Percentiles rank a stretch among this genome's conserved stretches.
Conservation (phyloP, 1,140 invertebrate species). For the Drosophila murphyi region DNA sequence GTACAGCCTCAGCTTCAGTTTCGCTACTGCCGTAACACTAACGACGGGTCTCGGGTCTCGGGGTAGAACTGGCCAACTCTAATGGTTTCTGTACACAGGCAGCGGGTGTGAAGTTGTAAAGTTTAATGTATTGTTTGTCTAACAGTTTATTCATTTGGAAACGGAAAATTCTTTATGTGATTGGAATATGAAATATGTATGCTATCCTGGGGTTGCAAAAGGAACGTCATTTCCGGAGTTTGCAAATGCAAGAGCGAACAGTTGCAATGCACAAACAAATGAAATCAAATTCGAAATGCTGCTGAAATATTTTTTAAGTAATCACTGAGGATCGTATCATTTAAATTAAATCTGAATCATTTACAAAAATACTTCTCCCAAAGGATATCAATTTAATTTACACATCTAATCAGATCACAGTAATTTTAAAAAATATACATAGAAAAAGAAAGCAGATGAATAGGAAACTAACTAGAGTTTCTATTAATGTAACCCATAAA, state of each 20-base stretch:
- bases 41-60: conserved; percentile 10
- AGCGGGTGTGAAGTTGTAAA: conserved; percentile 82
- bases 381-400: not conserved
- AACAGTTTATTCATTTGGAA: conserved; percentile 83
- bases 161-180: conserved; percentile 54
- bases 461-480: not conserved
- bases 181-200: conserved; percentile 57
- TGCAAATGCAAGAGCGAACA: not conserved
- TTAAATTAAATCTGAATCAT: not conserved
- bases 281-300: not conserved
- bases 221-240: conserved; percentile 5
- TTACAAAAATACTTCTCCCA: conserved; percentile 5
- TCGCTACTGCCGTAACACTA: conserved; percentile 10
- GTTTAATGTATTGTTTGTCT: conserved; percentile 82
- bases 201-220: conserved; percentile 50
- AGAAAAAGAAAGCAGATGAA: not conserved
- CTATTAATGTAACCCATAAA: not conserved
- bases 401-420: too few species aligned
- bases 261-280: not conserved
- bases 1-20: conserved; percentile 49
- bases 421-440: too few species aligned
- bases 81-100: conserved; percentile 65
- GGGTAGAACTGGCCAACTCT: conserved; percentile 39
- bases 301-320: not conserved
- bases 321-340: not conserved